phyloP scores from a whole-genome alignment of 1,140 invertebrate species.

The Aporrectodea caliginosa region DNA sequence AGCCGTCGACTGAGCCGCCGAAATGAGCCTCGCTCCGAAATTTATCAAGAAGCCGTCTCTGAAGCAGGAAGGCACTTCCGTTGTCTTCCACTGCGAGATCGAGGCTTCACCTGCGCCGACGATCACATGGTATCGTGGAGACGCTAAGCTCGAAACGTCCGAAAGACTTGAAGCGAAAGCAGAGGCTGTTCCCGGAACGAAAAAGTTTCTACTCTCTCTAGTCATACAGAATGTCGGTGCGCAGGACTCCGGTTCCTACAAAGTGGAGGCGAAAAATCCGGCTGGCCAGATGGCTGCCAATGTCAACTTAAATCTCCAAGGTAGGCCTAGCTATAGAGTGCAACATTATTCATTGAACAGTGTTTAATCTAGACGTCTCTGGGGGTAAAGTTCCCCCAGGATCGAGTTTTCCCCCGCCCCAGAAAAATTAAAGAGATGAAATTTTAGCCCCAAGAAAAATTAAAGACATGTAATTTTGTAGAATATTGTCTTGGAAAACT shows the following conservation, averaged over 20 bases:
- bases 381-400: too few species aligned
- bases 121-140: conserved; percentile 50
- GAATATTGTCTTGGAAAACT: too few species aligned
- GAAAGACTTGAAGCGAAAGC: not conserved
- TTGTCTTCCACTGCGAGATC: conserved; percentile 52
- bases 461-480: too few species aligned
- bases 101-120: conserved; percentile 52
- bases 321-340: too few species aligned
- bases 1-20: too few species aligned
- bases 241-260: conserved; percentile 92
- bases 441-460: too few species aligned
- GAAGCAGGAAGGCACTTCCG: conserved; percentile 69
- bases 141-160: conserved; percentile 36
- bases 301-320: conserved; percentile 95
- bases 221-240: conserved; percentile 86
- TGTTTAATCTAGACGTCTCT: too few species aligned
- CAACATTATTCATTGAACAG: too few species aligned
- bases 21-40: conserved; percentile 67
- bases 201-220: conserved; percentile 33
- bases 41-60: conserved; percentile 92
- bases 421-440: too few species aligned
- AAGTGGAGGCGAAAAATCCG: conserved; percentile 95
- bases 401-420: too few species aligned
- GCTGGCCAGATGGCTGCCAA: conserved; percentile 96
- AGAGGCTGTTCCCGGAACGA: not conserved